These are phyloP conservation scores for Melipona quadrifasciata DNA, from an alignment of 1,140 invertebrate genomes.

Conservation along the genomic window DNA sequence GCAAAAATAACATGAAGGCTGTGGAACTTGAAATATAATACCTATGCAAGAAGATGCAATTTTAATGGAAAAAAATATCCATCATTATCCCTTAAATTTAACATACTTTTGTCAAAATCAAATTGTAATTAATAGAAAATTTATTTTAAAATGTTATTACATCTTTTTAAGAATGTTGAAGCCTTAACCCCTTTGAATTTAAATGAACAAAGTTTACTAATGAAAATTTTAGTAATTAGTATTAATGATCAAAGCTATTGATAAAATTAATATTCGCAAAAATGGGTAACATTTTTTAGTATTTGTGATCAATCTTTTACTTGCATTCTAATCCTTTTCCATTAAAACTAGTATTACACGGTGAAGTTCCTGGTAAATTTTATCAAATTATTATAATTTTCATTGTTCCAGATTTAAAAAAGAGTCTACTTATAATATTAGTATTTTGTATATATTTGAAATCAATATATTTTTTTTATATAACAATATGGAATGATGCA, in stretches of 20 bases:
- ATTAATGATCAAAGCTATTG: background rate
- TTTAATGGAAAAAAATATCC: slow-evolving; percentile 51
- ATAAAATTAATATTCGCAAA: background rate
- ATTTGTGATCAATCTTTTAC: background rate
- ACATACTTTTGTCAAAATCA: background rate
- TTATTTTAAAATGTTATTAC: background rate
- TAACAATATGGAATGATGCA: background rate
- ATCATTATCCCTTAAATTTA: slow-evolving; percentile 38
- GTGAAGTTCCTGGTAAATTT: slow-evolving; percentile 35
- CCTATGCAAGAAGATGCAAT: slow-evolving; percentile 48
- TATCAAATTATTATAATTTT: slow-evolving; percentile 5
- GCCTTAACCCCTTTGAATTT: background rate
- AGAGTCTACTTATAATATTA: background rate
- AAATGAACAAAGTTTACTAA: background rate
- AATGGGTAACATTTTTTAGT: background rate
- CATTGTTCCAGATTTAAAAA: background rate
- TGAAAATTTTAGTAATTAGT: background rate
- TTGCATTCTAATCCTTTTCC: background rate
- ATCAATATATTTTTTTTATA: background rate
- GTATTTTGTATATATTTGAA: background rate
- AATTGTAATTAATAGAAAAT: slow-evolving; percentile 10
- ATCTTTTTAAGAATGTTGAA: background rate
- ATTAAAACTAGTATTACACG: slow-evolving; percentile 15
- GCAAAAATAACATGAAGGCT: slow-evolving; percentile 62
- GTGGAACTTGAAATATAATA: slow-evolving; percentile 68